These are phyloP conservation scores for Burhinus bistriatus DNA, from an alignment of 2,113 vertebrate species.

Conservation along the genomic window DNA sequence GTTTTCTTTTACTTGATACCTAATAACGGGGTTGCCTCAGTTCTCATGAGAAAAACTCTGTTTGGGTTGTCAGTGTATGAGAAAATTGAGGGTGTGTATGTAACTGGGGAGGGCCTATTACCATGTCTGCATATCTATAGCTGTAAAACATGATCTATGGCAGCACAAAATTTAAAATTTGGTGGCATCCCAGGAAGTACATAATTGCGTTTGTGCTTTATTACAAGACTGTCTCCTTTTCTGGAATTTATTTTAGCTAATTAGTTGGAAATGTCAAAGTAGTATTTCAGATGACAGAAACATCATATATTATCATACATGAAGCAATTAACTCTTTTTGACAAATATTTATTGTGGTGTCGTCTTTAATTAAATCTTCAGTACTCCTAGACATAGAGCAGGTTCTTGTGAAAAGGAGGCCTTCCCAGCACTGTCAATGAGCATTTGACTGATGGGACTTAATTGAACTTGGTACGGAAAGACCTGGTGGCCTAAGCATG, in stretches of 20 bases:
- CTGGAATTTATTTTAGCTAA: constrained; percentile 71
- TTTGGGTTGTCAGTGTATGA: background rate
- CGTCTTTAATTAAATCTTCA: constrained; percentile 24
- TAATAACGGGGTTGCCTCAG: background rate
- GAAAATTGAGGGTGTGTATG: constrained; percentile 20
- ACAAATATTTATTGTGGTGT: constrained; percentile 59
- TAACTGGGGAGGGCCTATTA: background rate
- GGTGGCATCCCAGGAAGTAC: constrained; percentile 37
- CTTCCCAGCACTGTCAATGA: constrained; percentile 7
- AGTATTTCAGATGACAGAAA: constrained; percentile 60
- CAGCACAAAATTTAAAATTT: constrained; percentile 17
- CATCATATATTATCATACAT: constrained; percentile 21
- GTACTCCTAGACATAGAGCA: constrained; percentile 2
- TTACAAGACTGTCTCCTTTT: constrained; percentile 51
- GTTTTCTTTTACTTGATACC: background rate
- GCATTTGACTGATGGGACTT: constrained; percentile 9
- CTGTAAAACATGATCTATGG: background rate
- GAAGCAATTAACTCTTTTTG: constrained; percentile 47
- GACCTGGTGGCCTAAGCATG: background rate
- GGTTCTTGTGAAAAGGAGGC: background rate
- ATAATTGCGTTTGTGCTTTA: constrained; percentile 49
- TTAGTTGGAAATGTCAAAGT: constrained; percentile 72
- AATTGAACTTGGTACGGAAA: background rate
- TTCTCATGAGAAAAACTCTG: constrained; percentile 29
- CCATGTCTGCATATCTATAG: constrained; percentile 16